These are phyloP conservation scores for Axinella damicornis DNA, from an alignment of 37 sponge, comb jelly and placozoan species.

Conservation along the genomic window DNA sequence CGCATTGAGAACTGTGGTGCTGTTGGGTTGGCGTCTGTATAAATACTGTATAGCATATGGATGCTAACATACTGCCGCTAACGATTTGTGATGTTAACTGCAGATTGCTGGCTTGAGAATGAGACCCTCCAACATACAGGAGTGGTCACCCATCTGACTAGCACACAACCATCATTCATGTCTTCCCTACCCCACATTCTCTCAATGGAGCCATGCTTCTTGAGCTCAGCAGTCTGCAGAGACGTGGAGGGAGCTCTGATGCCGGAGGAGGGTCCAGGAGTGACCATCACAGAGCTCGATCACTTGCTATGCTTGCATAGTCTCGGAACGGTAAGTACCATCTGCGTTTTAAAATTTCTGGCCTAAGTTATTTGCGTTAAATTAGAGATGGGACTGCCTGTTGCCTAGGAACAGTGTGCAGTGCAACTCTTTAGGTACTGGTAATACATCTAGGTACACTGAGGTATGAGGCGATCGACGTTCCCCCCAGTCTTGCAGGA, in stretches of 20 bases:
- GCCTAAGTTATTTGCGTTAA: not conserved
- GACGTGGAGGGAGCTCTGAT: not conserved
- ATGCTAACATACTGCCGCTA: no score
- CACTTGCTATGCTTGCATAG: no score
- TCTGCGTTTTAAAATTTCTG: not conserved
- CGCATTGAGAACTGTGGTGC: no score
- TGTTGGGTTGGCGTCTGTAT: no score
- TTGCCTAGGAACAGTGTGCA: not conserved
- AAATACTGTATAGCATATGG: no score
- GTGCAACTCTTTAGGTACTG: no score
- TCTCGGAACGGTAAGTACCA: no score
- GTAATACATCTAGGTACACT: not conserved
- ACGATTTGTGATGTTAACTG: no score
- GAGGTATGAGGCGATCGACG: not conserved
- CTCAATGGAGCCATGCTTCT: not conserved
- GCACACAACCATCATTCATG: no score
- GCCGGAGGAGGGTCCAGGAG: not conserved
- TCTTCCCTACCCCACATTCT: not conserved
- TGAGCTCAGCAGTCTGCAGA: not conserved
- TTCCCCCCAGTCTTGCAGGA: constrained; percentile 5
- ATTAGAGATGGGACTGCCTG: not conserved
- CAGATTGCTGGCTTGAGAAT: no score
- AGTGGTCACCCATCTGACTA: no score
- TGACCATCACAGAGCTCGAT: not conserved
- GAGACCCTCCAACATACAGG: no score